Evolutionary conservation across 2,797 vertebrate species (phyloP), one percentile per base, ranked within the genome.

Genomic region (Anabacerthia variegaticeps): DNA sequence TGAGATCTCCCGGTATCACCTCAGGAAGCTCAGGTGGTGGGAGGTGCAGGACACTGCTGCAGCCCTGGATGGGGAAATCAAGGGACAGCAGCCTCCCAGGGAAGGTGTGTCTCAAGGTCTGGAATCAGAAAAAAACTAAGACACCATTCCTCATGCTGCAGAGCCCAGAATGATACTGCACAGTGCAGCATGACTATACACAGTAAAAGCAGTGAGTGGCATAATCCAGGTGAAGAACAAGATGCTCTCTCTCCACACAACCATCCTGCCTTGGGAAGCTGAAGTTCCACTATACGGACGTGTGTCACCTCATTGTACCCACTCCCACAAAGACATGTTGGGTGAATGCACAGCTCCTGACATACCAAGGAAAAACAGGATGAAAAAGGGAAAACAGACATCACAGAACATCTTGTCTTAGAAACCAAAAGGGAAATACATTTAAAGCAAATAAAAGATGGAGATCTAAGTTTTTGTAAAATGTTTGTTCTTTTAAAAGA

Each of bases 21-120:
- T 21, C 7, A 2, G 58, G 37, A 36, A 0, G 2, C 59, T 37
- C 20, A 20, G 19, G 23, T 0, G 0, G 10, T 5, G 52, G 32
- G 39, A 67, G 16, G 15, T 7, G 12, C n/a, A 48, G 36, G 58
- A 49, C 44, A 27, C 26, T 10, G 58, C 66, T 51, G 48, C 78
- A 77, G 22, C 16, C 56, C 48, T 20, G 27, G 48, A 21, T 2
- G 7, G 19, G 12, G 17, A 4, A 58, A 9, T 2, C 27, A 32
- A 23, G 48, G 44, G 36, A 55, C 23, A 61, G 12, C 2, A 5
- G 49, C 46, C 36, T 51, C 58, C 10, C 8, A 32, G 39, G 34
- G 6, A 89, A 12, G 27, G 46, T 9, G 5, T 5, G 30, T 2
- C 27, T 36, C 28, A 3, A 49, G 3, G 48, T 15, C 24, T 1